Conservation (phyloP, 2,797 vertebrate species). For the Leptatherina wallacei region DNA sequence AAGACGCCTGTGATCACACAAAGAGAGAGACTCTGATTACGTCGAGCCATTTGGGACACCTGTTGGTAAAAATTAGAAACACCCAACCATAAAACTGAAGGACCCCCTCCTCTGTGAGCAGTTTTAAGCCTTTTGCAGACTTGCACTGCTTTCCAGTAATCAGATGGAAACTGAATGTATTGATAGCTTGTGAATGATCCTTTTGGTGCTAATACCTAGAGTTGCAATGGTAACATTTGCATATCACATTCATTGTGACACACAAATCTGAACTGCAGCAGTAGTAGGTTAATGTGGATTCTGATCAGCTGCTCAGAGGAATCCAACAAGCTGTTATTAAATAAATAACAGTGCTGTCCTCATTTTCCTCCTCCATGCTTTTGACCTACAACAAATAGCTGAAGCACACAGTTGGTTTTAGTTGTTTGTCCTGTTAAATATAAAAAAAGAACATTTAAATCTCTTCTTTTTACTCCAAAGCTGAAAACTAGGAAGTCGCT, state of each 20-base stretch:
- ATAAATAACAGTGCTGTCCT: neutral
- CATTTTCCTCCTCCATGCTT: neutral
- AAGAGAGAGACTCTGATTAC: neutral
- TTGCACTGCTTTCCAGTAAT: too few relatives aligned
- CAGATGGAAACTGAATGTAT: too few relatives aligned
- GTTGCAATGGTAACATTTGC: neutral
- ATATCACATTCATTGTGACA: neutral
- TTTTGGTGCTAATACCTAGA: neutral
- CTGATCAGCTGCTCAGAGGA: neutral
- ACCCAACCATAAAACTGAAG: neutral
- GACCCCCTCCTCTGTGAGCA: too few relatives aligned
- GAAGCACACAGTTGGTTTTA: neutral
- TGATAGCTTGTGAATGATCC: neutral
- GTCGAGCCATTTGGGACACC: neutral
- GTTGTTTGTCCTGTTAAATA: neutral
- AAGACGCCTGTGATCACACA: neutral
- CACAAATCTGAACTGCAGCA: neutral
- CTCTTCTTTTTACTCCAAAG: neutral
- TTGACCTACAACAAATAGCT: neutral
- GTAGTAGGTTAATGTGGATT: neutral
- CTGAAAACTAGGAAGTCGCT: too few relatives aligned
- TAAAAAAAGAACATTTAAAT: too few relatives aligned
- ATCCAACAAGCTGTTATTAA: neutral
- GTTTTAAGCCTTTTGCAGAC: too few relatives aligned
- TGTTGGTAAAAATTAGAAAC: slow-evolving; percentile 1